Evolutionary conservation across 2,797 vertebrate genomes (phyloP).

Genomic region (Xyrichtys novacula): DNA sequence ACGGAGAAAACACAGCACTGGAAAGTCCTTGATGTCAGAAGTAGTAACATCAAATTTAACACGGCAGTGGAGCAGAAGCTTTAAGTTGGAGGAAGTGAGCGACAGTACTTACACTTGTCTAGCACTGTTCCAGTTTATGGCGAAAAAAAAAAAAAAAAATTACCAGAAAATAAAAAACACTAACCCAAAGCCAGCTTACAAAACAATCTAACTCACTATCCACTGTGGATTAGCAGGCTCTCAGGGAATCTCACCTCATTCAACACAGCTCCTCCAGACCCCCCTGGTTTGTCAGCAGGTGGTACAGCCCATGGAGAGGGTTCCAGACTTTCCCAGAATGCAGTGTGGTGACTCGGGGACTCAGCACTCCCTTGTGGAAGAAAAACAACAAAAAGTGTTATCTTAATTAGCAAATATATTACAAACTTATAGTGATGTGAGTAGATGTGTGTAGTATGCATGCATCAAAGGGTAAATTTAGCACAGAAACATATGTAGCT

Average conservation of each 20-base stretch:
- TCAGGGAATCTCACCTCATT: slow-evolving; percentile 80
- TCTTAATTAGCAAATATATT: slow-evolving; percentile 13
- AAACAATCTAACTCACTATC: too few species aligned
- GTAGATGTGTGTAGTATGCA: too few species aligned
- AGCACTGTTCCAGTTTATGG: not conserved
- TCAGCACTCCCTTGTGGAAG: slow-evolving; percentile 65
- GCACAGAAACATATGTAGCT: slow-evolving; percentile 14
- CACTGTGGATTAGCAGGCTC: too few species aligned
- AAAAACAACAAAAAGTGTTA: slow-evolving; percentile 45
- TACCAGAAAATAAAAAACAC: too few species aligned
- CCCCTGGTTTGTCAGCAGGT: slow-evolving; percentile 76
- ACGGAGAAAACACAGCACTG: slow-evolving; percentile 35
- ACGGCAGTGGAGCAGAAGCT: slow-evolving; percentile 45
- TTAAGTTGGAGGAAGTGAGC: slow-evolving; percentile 22
- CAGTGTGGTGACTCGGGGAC: slow-evolving; percentile 65
- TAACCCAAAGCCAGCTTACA: not conserved
- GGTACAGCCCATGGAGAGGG: slow-evolving; percentile 78
- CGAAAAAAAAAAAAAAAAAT: not conserved
- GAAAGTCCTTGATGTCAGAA: slow-evolving; percentile 62
- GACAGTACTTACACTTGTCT: slow-evolving; percentile 11
- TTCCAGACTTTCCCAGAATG: slow-evolving; percentile 75
- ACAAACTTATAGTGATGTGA: too few species aligned
- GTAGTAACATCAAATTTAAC: slow-evolving; percentile 57
- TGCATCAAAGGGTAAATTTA: slow-evolving; percentile 6
- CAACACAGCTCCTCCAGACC: slow-evolving; percentile 68